Evolutionary conservation across 2,113 vertebrate species (phyloP).

Genomic region (Canis aureus): DNA sequence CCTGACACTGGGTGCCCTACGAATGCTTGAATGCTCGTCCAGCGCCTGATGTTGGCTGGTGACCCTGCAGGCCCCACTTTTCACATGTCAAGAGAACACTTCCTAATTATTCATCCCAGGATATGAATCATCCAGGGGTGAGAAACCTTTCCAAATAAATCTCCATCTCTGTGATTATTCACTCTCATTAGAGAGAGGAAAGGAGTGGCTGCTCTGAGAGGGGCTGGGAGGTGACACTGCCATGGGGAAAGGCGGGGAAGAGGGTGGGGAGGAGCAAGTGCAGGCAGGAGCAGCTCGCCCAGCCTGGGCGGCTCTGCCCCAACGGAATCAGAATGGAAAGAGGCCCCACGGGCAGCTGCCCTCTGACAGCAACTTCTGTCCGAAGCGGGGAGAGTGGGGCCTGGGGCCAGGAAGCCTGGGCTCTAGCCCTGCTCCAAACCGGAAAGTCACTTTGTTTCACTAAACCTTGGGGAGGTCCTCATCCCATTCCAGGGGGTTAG

Average conservation of each 20-base stretch:
- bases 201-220: background rate
- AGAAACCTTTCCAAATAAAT: background rate
- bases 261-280: background rate
- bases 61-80: background rate
- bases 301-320: background rate
- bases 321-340: background rate
- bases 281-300: background rate
- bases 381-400: background rate
- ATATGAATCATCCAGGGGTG: conserved; percentile 18
- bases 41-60: background rate
- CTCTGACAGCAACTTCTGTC: background rate
- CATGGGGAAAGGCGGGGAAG: background rate
- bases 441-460: background rate
- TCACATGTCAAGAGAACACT: background rate
- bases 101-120: conserved; percentile 15
- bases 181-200: background rate
- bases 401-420: background rate
- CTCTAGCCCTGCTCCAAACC: background rate
- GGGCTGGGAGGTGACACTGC: background rate
- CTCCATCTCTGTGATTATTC: background rate
- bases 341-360: background rate
- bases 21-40: background rate
- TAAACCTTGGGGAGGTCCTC: background rate
- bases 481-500: background rate
- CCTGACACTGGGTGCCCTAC: background rate